Percentiles rank a stretch among this genome's conserved stretches.
phyloP scores from a whole-genome alignment of 2,888 invertebrate genomes.

The Dromius quadrimaculatus region DNA sequence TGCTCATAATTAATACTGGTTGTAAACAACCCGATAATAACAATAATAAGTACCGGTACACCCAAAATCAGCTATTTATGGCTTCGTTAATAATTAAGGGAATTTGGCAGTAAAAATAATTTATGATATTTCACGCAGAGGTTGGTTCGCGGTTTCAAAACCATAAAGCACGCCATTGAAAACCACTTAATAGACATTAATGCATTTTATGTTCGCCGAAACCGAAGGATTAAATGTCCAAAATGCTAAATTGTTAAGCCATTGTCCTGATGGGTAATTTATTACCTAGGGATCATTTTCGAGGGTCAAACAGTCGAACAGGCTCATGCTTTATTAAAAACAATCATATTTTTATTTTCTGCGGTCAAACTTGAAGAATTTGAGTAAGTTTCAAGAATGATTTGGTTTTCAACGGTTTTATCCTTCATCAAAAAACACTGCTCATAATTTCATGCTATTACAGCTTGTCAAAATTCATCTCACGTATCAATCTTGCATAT shows the following conservation, averaged over 20 bases:
- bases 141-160: slow-evolving; percentile 18
- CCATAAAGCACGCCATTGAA: slow-evolving; percentile 48
- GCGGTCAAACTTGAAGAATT: no score
- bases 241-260: slow-evolving; percentile 35
- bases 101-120: slow-evolving; percentile 36
- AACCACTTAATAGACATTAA: slow-evolving; percentile 49
- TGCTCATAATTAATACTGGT: slow-evolving; percentile 5
- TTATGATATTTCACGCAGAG: slow-evolving; percentile 32
- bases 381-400: no score
- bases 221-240: slow-evolving; percentile 21
- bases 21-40: slow-evolving; percentile 26
- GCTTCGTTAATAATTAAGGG: slow-evolving; percentile 40
- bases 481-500: slow-evolving; percentile 31
- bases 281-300: slow-evolving; percentile 36
- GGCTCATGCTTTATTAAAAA: slow-evolving; percentile 17
- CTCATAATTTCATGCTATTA: not conserved
- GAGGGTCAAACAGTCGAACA: slow-evolving; percentile 29
- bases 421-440: no score
- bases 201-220: slow-evolving; percentile 38
- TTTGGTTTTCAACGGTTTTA: no score
- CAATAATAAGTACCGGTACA: slow-evolving; percentile 15
- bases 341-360: slow-evolving; percentile 10
- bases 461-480: slow-evolving; percentile 25
- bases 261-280: slow-evolving; percentile 34
- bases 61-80: slow-evolving; percentile 34